Conservation (phyloP, 2,113 vertebrate genomes). For the Phylloscopus whistleri region DNA sequence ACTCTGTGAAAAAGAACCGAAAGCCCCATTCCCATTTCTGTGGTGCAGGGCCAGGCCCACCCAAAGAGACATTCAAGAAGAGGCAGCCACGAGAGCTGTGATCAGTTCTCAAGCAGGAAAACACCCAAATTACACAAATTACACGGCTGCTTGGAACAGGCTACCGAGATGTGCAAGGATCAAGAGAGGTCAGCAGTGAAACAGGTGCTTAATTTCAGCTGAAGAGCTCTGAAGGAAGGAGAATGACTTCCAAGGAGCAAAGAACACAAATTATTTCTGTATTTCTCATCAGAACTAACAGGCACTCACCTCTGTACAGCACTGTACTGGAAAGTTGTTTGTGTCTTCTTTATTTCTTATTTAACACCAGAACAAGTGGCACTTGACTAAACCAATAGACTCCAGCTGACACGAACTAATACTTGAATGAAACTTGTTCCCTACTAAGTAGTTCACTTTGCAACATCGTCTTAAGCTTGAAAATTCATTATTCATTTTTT, state of each 20-base stretch:
- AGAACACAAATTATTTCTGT: not conserved
- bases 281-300: not conserved
- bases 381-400: not conserved
- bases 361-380: not conserved
- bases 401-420: not conserved
- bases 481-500: not conserved
- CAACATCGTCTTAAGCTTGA: not conserved
- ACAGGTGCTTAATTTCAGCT: not conserved
- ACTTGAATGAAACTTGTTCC: not conserved
- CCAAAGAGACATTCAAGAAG: not conserved
- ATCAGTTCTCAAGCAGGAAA: not conserved
- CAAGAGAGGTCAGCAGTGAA: not conserved
- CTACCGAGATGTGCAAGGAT: not conserved
- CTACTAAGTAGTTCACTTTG: not conserved
- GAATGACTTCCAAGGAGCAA: not conserved
- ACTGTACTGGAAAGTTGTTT: not conserved
- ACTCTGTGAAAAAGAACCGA: not conserved
- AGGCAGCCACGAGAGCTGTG: not conserved
- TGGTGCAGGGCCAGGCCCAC: not conserved
- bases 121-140: not conserved
- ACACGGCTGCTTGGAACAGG: not conserved
- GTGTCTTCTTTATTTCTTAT: not conserved
- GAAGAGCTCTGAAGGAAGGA: not conserved
- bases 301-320: not conserved
- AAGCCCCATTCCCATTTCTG: not conserved